Evolutionary conservation across 2,888 invertebrate species (phyloP).

Genomic region (Dynastes hyllus): DNA sequence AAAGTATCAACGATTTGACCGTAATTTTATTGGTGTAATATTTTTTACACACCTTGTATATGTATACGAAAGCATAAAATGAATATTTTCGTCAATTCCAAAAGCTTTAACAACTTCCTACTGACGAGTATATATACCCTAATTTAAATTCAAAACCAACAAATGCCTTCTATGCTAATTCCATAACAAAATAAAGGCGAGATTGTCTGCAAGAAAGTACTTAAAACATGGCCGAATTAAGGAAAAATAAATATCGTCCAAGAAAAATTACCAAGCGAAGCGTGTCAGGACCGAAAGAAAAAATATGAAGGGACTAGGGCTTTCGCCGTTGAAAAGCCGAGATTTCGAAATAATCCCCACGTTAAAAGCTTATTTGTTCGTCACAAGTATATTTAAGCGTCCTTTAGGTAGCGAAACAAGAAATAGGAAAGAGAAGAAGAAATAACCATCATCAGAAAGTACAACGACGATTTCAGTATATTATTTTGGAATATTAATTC

Average conservation of each 20-base stretch:
- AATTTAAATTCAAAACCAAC: conserved; percentile 15
- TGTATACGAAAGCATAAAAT: no score
- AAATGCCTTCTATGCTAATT: neutral
- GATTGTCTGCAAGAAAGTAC: neutral
- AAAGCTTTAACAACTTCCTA: neutral
- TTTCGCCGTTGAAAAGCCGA: conserved; percentile 5
- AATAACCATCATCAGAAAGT: no score
- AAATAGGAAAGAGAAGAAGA: no score
- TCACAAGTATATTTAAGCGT: neutral
- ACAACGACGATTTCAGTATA: no score
- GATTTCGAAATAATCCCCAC: neutral
- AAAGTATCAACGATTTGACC: no score
- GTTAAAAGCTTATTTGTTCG: conserved; percentile 8
- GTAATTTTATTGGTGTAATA: no score
- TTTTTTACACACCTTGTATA: no score
- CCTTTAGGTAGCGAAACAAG: no score
- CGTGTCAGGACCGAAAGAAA: neutral
- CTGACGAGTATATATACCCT: neutral
- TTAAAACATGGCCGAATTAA: conserved; percentile 1
- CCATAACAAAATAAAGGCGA: neutral
- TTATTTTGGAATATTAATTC: no score
- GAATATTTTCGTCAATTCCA: neutral
- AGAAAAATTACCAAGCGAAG: neutral
- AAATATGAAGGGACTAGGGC: neutral
- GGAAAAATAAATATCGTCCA: neutral